Base-by-base conservation (phyloP, 2,113 vertebrate species). In the Lasiurus cinereus region DNA sequence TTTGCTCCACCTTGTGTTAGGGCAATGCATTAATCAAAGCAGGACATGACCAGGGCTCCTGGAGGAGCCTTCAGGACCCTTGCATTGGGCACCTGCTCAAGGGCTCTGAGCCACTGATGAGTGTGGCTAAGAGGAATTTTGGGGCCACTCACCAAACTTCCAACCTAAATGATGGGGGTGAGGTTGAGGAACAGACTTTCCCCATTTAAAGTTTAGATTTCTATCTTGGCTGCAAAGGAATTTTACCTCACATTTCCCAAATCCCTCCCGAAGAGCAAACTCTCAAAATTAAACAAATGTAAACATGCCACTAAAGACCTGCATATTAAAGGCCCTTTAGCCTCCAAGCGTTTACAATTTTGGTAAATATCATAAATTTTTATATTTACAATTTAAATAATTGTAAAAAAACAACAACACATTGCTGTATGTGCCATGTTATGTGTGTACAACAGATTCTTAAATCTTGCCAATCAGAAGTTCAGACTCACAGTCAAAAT, bases 401-500 rank as follows among this genome's bases (percentile, higher is more conserved):
- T 19, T 50, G 73, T 76, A 48, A 48, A 50, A 50, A 76, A 46
- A 46, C 3, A 46, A 39, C 39, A 76, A n/a, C 59, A n/a, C 59
- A 62, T 11, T 76, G 46, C 31, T 54, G 31, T 7, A 18, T 36
- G 29, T 90, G 18, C 48, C n/a, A 22, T 31, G 19, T 31, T 88
- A 3, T 77, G n/a, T 24, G 46, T 29, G 29, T 67, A 83, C 19
- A 74, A 73, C 14, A 83, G 73, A 29, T 83, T 73, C 83, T 91
- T 70, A 56, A 79, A 66, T 29, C 29, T 36, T 87, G 22, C 69
- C 78, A 64, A 31, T 91, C 22, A 48, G 22, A 86, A 90, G 15
- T 69, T 83, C 69, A 95, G 54, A 56, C 15, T 80, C 24, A 54
- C 12, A 48, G 90, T 86, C 50, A 90, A 86, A 95, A 90, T 74